Conservation (phyloP, 2,113 vertebrate genomes). For the Chamaetylas fuelleborni region DNA sequence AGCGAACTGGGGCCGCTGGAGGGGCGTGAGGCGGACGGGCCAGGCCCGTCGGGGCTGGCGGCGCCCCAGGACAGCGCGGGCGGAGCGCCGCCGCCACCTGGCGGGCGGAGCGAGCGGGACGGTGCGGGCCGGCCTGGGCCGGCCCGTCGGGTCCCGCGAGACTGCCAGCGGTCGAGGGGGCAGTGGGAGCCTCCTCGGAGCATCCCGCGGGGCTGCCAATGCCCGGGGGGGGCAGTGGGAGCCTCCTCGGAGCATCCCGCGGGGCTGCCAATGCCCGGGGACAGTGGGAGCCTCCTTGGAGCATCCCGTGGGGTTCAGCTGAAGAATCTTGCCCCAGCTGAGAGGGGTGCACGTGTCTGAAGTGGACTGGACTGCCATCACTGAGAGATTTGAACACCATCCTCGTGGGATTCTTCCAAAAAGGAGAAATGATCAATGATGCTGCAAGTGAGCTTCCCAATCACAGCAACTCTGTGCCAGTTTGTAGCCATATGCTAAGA, state of each 20-base stretch:
- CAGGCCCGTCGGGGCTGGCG: too few relatives aligned
- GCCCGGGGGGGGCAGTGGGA: too few relatives aligned
- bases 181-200: too few relatives aligned
- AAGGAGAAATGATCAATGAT: background rate
- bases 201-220: background rate
- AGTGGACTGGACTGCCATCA: background rate
- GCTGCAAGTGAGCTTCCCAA: background rate
- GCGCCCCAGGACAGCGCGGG: background rate
- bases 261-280: too few relatives aligned
- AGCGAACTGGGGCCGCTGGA: accelerated
- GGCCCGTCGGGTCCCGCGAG: too few relatives aligned
- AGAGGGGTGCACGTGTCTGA: too few relatives aligned
- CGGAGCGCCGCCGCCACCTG: background rate
- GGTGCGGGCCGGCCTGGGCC: background rate
- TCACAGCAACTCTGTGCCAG: too few relatives aligned
- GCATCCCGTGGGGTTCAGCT: background rate
- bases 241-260: background rate
- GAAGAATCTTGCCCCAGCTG: background rate
- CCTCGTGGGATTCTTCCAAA: background rate
- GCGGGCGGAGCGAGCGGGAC: too few relatives aligned
- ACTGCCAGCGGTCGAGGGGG: too few relatives aligned
- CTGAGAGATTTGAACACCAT: background rate
- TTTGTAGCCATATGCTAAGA: background rate
- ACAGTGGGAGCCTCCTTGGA: too few relatives aligned
- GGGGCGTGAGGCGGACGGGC: too few relatives aligned